phyloP scores from a whole-genome alignment of 1,140 invertebrate species.

The Papilio polyxenes region DNA sequence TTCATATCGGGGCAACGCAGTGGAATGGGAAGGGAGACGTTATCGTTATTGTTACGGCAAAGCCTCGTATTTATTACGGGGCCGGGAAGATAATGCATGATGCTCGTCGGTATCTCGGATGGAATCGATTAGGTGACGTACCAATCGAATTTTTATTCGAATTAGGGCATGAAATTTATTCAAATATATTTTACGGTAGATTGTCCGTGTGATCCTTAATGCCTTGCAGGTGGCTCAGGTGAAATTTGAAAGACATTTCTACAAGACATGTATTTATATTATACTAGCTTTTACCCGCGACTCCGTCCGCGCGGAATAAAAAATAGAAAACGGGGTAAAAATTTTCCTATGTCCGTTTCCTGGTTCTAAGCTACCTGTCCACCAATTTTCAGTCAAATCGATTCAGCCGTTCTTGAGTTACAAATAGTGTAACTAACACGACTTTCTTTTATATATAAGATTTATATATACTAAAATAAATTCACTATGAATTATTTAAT shows the following conservation, averaged over 20 bases:
- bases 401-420: too few relatives aligned
- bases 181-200: slow-evolving; percentile 63
- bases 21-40: slow-evolving; percentile 15
- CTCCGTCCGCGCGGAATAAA: too few relatives aligned
- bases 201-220: slow-evolving; percentile 51
- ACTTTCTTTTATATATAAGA: too few relatives aligned
- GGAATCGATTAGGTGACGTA: slow-evolving; percentile 50
- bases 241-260: slow-evolving; percentile 11
- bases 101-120: slow-evolving; percentile 42
- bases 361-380: too few relatives aligned
- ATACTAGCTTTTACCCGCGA: too few relatives aligned
- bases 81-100: slow-evolving; percentile 41
- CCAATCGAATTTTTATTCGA: slow-evolving; percentile 54
- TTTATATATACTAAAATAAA: neutral
- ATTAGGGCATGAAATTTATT: slow-evolving; percentile 63
- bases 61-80: slow-evolving; percentile 48
- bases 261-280: too few relatives aligned
- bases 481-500: too few relatives aligned
- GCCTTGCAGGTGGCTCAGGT: slow-evolving; percentile 13
- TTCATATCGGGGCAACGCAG: neutral
- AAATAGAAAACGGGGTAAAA: too few relatives aligned
- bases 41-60: slow-evolving; percentile 45
- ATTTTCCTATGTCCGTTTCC: too few relatives aligned
- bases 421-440: too few relatives aligned
- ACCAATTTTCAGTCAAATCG: too few relatives aligned